phyloP scores from a whole-genome alignment of 2,113 vertebrate genomes.

The Anthoscopus minutus region DNA sequence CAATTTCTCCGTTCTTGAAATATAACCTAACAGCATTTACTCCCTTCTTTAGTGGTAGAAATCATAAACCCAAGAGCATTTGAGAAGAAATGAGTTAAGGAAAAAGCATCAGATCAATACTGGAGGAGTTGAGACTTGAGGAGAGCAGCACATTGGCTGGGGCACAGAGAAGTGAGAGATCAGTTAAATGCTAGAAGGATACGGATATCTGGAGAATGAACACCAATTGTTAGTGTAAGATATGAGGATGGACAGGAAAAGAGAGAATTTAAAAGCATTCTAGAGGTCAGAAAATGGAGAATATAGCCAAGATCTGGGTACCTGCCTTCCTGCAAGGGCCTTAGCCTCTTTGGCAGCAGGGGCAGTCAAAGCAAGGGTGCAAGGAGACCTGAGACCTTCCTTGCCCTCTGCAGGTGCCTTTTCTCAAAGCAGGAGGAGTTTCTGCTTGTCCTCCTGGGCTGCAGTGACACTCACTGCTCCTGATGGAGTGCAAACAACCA shows the following conservation, averaged over 20 bases:
- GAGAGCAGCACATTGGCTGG: neutral
- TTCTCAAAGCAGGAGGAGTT: neutral
- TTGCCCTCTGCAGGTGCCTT: fast-evolving
- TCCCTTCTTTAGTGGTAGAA: neutral
- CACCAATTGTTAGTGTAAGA: neutral
- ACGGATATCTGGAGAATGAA: neutral
- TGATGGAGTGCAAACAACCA: neutral
- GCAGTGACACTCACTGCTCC: neutral
- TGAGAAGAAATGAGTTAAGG: neutral
- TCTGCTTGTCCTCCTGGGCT: neutral
- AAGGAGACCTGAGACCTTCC: neutral
- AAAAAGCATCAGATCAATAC: neutral
- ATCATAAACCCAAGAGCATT: neutral
- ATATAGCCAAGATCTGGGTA: neutral
- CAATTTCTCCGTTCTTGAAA: neutral
- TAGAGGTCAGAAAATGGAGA: neutral
- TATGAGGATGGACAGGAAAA: neutral
- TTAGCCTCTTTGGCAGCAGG: neutral
- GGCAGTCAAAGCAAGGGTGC: neutral
- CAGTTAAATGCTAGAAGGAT: neutral
- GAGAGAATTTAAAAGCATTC: neutral
- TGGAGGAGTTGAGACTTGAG: neutral
- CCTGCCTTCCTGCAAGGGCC: neutral
- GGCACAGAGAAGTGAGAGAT: neutral
- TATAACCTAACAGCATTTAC: neutral